phyloP scores from a whole-genome alignment of 2,797 vertebrate species.

The Melanotaenia trifasciata region DNA sequence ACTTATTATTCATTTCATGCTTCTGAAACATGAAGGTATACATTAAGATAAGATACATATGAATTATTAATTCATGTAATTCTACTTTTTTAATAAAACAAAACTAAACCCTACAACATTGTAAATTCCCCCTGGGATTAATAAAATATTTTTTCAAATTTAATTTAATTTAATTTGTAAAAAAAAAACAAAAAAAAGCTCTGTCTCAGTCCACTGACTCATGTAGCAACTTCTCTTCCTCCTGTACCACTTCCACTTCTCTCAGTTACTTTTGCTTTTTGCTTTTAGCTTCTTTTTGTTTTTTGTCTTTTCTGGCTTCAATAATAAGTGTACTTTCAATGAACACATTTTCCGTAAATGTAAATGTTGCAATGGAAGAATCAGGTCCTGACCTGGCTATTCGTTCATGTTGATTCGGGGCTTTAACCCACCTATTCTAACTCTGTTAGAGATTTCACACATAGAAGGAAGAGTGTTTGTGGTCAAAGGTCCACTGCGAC shows the following conservation, averaged over 20 bases:
- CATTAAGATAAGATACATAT: neutral
- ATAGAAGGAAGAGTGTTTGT: slow-evolving; percentile 9
- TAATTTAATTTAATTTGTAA: too few species aligned
- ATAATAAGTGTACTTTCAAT: slow-evolving; percentile 56
- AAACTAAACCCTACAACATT: too few species aligned
- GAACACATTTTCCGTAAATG: neutral
- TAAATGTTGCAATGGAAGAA: neutral
- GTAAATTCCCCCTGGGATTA: too few species aligned
- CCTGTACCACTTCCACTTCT: slow-evolving; percentile 68
- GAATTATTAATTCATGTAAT: too few species aligned
- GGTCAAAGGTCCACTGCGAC: slow-evolving; percentile 54
- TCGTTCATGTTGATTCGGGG: slow-evolving; percentile 13
- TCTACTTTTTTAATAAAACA: too few species aligned
- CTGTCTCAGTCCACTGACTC: slow-evolving; percentile 19
- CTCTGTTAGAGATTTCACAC: slow-evolving; percentile 7
- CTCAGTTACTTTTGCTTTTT: slow-evolving; percentile 23
- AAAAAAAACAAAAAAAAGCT: slow-evolving; percentile 9
- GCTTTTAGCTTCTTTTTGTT: neutral
- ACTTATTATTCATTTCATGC: slow-evolving; percentile 1
- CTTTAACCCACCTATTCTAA: slow-evolving; percentile 3
- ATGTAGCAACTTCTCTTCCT: slow-evolving; percentile 55
- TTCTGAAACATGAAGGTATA: neutral
- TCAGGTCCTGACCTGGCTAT: neutral
- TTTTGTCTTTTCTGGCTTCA: slow-evolving; percentile 16
- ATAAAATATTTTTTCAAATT: too few species aligned